Evolutionary conservation across 1,140 invertebrate genomes (phyloP), one percentile per base, ranked within the genome.

Genomic region (Heliconius melpomene): DNA sequence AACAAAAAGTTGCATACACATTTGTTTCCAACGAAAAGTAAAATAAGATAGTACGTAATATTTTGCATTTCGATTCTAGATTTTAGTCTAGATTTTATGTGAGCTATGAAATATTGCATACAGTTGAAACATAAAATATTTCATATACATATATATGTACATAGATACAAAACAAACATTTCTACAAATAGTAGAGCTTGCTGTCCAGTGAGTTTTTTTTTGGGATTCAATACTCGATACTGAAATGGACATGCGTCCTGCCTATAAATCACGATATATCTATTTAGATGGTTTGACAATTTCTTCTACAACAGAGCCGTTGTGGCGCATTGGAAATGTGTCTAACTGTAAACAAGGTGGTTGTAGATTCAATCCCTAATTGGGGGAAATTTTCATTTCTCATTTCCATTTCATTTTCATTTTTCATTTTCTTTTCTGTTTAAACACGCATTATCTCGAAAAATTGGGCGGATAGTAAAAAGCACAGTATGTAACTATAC

Each of bases 111-210:
- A 66, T 66, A 66, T 66, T 66, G 60, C 60, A 66, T 66, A 26
- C 23, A 66, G 60, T 66, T 11, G 60, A 29, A 26, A 66, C 60
- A 66, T 66, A 26, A 66, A 26, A 66, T 66, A 11, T 66, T 66
- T 26, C 60, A 66, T 29, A 66, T 52, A 52, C 11, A 16, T 52
- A 52, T 6, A 46, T 46, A 52, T 20, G 18, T 52, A 52, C 50
- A 52, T 66, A 66, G 23, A 66, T 66, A 66, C 60, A 66, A 66
- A 66, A 66, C 60, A 66, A 66, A 66, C 60, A 66, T 66, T 66
- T 26, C n/a, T 66, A 66, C 60, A 66, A 66, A 66, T n/a, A 26
- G 60, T n/a, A 66, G 26, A 66, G 60, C 13, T 66, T 57, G 54
- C 54, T 57, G 54, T 57, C 11, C 23, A 16, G 9, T 26, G 60